Conservation (phyloP, 1,140 invertebrate genomes). For the Aradophagus sp. region DNA sequence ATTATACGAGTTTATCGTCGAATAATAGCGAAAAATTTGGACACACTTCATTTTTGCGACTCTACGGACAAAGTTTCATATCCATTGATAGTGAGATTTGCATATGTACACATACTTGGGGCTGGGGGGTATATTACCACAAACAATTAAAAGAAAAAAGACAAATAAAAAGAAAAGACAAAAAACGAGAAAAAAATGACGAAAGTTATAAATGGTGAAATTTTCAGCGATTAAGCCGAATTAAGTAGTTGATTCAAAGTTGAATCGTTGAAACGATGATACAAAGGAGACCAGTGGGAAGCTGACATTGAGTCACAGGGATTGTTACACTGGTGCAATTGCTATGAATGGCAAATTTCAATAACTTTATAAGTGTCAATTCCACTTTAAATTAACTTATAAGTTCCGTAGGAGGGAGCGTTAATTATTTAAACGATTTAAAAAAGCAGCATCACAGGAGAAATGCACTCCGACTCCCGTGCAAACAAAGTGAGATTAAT, state of each 20-base stretch:
- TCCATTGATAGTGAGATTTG: slow-evolving; percentile 46
- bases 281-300: no score
- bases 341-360: slow-evolving; percentile 70
- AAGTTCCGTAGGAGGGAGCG: slow-evolving; percentile 60
- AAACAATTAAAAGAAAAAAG: no score
- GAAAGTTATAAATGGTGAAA: no score
- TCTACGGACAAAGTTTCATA: slow-evolving; percentile 30
- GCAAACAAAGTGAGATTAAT: slow-evolving; percentile 74
- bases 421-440: slow-evolving; percentile 16
- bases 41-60: slow-evolving; percentile 17
- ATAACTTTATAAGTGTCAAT: slow-evolving; percentile 76
- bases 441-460: slow-evolving; percentile 37
- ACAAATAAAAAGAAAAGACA: background rate
- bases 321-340: slow-evolving; percentile 72
- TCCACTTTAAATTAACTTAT: slow-evolving; percentile 73
- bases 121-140: no score
- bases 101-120: slow-evolving; percentile 10
- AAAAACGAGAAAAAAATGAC: slow-evolving; percentile 1
- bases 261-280: background rate
- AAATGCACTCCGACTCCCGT: slow-evolving; percentile 62
- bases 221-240: slow-evolving; percentile 14
- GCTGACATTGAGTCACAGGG: slow-evolving; percentile 56
- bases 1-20: slow-evolving; percentile 32
- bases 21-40: slow-evolving; percentile 9
- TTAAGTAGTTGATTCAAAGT: slow-evolving; percentile 25